Evolutionary conservation across 2,888 invertebrate genomes (phyloP), one percentile per base, ranked within the genome.

Genomic region (Callimorpha dominula): DNA sequence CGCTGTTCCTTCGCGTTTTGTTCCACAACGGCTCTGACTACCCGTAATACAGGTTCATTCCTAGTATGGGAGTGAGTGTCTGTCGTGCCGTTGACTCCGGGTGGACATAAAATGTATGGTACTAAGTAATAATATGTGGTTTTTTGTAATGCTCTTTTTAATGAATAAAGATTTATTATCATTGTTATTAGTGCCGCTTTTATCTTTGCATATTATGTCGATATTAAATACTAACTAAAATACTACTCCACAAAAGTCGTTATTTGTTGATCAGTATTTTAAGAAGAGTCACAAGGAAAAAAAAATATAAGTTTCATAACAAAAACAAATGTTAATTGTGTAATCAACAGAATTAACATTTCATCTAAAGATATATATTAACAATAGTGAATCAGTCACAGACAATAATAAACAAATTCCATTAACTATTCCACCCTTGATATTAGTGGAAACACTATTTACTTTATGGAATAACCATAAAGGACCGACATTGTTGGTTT

Each of bases 391-490:
- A 31, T 31, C 31, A 31, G 31, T 31, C 60, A 60, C 20, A 57
- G 54, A 57, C n/a, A 60, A 12, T 6, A 4, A 60, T 60, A 46
- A n/a, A 20, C 64, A 5, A 40, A 40, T 62, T 62, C 62, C 62
- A 12, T 70, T 46, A 54, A 49, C 62, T 52, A n/a, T 31, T 60
- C 14, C 12, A 31, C 74, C 46, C 11, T 66, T 65, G 69, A 73
- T 69, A 75, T 71, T 75, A 67, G 57, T 40, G 50, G 65, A 73
- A 80, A 79, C 71, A 78, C 80, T 86, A 85, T 87, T 87, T 85
- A 80, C 73, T 81, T 79, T 85, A 86, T 79, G 81, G 73, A 76
- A 80, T 78, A 83, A 65, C 79, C 68, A 74, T 85, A 79, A 81
- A 81, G 71, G 77, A 65, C 73, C 74, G 73, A 73, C 81, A 79